These are phyloP conservation scores for Hafferia zeledoni DNA, from an alignment of 2,797 vertebrate genomes.

Conservation along the genomic window DNA sequence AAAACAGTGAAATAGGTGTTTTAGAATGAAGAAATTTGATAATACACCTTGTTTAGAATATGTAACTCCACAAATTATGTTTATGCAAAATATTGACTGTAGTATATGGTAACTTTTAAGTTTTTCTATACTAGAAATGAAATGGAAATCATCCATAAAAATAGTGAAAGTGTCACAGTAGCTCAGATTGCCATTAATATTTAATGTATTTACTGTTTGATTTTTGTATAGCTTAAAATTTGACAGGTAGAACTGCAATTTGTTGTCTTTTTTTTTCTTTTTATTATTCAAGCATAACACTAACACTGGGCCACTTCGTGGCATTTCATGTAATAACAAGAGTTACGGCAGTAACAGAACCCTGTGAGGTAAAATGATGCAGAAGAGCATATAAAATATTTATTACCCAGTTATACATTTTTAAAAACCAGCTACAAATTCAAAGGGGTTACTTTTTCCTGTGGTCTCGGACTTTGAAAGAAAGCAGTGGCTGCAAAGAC, in stretches of 20 bases:
- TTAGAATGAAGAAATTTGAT: background rate
- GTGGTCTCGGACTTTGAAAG: slow-evolving; percentile 72
- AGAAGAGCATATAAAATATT: slow-evolving; percentile 78
- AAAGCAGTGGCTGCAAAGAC: slow-evolving; percentile 73
- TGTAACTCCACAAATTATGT: background rate
- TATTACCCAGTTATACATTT: slow-evolving; percentile 82
- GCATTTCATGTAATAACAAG: slow-evolving; percentile 68
- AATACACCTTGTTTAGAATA: background rate
- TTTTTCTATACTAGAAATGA: background rate
- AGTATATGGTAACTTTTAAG: background rate
- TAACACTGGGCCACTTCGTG: slow-evolving; percentile 39
- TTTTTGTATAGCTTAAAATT: slow-evolving; percentile 57
- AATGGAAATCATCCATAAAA: slow-evolving; percentile 32
- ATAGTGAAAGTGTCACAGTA: slow-evolving; percentile 33
- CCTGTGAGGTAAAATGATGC: slow-evolving; percentile 76
- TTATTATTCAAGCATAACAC: slow-evolving; percentile 49
- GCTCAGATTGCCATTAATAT: slow-evolving; percentile 43
- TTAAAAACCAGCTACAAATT: slow-evolving; percentile 79
- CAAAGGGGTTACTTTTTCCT: slow-evolving; percentile 75
- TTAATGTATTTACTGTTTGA: slow-evolving; percentile 51
- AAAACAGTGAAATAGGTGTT: background rate
- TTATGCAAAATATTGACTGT: background rate
- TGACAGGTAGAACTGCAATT: slow-evolving; percentile 57
- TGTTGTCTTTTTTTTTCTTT: slow-evolving; percentile 44
- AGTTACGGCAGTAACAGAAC: slow-evolving; percentile 60